Evolutionary conservation across 2,888 invertebrate species (phyloP).

Genomic region (Thymelicus lineola): DNA sequence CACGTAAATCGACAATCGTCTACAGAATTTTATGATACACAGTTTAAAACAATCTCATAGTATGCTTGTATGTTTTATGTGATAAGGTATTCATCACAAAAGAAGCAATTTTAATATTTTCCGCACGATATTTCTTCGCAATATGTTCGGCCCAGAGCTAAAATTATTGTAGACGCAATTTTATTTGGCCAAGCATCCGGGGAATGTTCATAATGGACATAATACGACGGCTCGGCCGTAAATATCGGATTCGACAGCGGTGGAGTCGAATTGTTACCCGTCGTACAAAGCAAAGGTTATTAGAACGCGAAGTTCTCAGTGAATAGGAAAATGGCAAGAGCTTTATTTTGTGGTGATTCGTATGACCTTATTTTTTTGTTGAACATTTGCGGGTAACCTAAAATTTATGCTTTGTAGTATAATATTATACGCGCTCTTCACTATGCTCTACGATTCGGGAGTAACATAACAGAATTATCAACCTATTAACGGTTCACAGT

Average conservation of each 20-base stretch:
- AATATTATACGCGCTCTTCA: too few relatives aligned
- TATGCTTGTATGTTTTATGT: too few relatives aligned
- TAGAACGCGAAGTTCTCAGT: slow-evolving; percentile 4
- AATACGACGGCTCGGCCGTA: slow-evolving; percentile 25
- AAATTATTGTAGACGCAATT: slow-evolving; percentile 33
- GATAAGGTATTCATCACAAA: not conserved
- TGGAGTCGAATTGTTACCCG: slow-evolving; percentile 24
- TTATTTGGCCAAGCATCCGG: slow-evolving; percentile 31
- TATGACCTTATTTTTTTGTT: not conserved
- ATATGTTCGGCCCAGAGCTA: slow-evolving; percentile 3
- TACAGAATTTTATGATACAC: too few relatives aligned
- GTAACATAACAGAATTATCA: too few relatives aligned
- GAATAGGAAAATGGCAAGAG: slow-evolving; percentile 13
- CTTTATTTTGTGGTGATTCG: not conserved
- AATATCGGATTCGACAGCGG: slow-evolving; percentile 37
- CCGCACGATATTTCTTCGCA: slow-evolving; percentile 1
- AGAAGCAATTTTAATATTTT: slow-evolving; percentile 9
- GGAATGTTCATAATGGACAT: slow-evolving; percentile 31
- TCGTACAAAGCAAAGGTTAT: slow-evolving; percentile 10
- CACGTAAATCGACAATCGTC: too few relatives aligned
- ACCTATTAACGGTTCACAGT: too few relatives aligned
- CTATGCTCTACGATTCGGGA: too few relatives aligned
- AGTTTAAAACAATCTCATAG: too few relatives aligned
- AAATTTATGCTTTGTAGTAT: too few relatives aligned
- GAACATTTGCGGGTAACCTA: not conserved